phyloP scores from a whole-genome alignment of 2,113 vertebrate genomes.

The Cochlearius cochlearius region DNA sequence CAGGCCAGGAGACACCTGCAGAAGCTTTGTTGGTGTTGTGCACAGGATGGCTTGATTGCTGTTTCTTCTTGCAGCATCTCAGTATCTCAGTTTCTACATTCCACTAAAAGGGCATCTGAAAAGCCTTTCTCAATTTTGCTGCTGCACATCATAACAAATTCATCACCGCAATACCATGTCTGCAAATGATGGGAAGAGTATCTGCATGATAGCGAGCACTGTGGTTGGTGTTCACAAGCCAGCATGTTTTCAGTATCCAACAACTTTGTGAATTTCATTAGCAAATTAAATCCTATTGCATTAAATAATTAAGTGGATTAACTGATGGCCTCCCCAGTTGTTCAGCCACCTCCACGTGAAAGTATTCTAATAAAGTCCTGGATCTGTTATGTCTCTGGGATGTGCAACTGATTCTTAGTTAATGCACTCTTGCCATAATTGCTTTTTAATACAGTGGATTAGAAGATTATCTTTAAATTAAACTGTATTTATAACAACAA shows the following conservation, averaged over 20 bases:
- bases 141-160: background rate
- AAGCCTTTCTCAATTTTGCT: background rate
- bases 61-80: background rate
- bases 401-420: background rate
- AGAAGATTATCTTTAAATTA: slow-evolving; percentile 32
- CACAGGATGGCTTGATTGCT: background rate
- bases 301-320: slow-evolving; percentile 27
- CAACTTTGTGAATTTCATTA: background rate
- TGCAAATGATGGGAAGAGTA: background rate
- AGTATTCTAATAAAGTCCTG: background rate
- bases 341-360: background rate
- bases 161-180: background rate
- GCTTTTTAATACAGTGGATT: slow-evolving; percentile 29
- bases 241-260: background rate
- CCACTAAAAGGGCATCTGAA: background rate
- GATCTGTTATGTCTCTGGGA: background rate
- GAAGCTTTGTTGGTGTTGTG: background rate
- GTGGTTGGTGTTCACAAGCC: background rate
- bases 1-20: background rate
- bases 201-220: fast-evolving
- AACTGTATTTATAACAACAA: slow-evolving; percentile 15
- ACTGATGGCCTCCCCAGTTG: background rate
- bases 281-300: background rate
- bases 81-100: background rate
- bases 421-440: slow-evolving; percentile 13